phyloP scores from a whole-genome alignment of 2,888 invertebrate genomes.

The Nomada fucata region DNA sequence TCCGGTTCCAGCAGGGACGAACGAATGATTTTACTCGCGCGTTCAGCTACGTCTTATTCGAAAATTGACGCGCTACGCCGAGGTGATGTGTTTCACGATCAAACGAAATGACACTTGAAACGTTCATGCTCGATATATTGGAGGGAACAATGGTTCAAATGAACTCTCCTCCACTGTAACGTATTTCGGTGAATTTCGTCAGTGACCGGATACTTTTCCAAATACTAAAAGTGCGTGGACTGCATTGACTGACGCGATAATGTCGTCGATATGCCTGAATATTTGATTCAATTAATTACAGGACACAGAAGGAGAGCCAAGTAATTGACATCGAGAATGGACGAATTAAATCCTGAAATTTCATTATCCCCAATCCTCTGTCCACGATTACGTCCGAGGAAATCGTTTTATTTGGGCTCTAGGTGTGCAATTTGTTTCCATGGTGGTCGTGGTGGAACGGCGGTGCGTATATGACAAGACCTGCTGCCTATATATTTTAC shows the following conservation, averaged over 20 bases:
- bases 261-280: too few relatives aligned
- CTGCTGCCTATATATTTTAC: constrained; percentile 62
- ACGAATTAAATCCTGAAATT: background rate
- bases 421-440: constrained; percentile 26
- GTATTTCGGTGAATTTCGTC: background rate
- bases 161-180: background rate
- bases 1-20: constrained; percentile 21
- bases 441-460: constrained; percentile 28
- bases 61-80: too few relatives aligned
- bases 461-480: constrained; percentile 51
- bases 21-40: constrained; percentile 35
- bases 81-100: too few relatives aligned
- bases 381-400: background rate
- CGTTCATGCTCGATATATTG: too few relatives aligned
- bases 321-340: background rate
- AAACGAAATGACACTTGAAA: too few relatives aligned
- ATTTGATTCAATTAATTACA: background rate
- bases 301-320: too few relatives aligned
- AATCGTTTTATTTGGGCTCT: constrained; percentile 16
- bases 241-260: too few relatives aligned
- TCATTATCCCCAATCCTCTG: constrained; percentile 6
- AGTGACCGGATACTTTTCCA: too few relatives aligned
- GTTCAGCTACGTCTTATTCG: background rate
- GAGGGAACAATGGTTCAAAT: background rate
- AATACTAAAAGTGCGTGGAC: too few relatives aligned